Conservation (phyloP, 1,140 invertebrate species). For the Eciton burchellii region DNA sequence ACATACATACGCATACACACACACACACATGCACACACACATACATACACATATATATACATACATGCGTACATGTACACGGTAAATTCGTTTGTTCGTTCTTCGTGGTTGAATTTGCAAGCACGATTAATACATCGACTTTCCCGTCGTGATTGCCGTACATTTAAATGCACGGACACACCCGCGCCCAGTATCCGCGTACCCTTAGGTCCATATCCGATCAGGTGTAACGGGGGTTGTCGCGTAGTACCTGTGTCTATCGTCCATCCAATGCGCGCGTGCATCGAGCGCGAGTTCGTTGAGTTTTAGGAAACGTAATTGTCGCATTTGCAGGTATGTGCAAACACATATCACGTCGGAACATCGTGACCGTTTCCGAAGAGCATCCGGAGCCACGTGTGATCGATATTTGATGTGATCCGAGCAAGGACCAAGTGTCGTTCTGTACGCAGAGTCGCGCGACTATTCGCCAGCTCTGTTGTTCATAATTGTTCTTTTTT, state of each 20-base stretch:
- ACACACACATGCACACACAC: not conserved
- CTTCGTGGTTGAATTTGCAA: slow-evolving; percentile 62
- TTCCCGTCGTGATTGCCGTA: slow-evolving; percentile 41
- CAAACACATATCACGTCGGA: slow-evolving; percentile 10
- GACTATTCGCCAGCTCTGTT: not conserved
- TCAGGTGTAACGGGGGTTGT: slow-evolving; percentile 63
- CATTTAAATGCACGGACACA: slow-evolving; percentile 65
- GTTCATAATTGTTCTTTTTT: not conserved
- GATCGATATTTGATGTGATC: not conserved
- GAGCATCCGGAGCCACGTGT: slow-evolving; percentile 43
- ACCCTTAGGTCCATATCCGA: slow-evolving; percentile 61
- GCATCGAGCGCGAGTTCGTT: slow-evolving; percentile 67
- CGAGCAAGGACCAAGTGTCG: not conserved
- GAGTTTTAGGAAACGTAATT: slow-evolving; percentile 74
- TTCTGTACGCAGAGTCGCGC: not conserved
- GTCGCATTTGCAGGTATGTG: slow-evolving; percentile 74
- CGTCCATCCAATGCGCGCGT: slow-evolving; percentile 72
- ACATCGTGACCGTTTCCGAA: slow-evolving; percentile 31
- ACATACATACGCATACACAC: not conserved
- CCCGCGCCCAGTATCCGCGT: slow-evolving; percentile 58
- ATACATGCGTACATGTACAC: slow-evolving; percentile 46
- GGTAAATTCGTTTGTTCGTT: slow-evolving; percentile 65
- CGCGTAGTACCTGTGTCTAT: slow-evolving; percentile 71
- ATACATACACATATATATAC: not conserved
- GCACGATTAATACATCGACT: slow-evolving; percentile 56